Base-by-base conservation (phyloP, 2,113 vertebrate species). In the Hyaena hyaena region DNA sequence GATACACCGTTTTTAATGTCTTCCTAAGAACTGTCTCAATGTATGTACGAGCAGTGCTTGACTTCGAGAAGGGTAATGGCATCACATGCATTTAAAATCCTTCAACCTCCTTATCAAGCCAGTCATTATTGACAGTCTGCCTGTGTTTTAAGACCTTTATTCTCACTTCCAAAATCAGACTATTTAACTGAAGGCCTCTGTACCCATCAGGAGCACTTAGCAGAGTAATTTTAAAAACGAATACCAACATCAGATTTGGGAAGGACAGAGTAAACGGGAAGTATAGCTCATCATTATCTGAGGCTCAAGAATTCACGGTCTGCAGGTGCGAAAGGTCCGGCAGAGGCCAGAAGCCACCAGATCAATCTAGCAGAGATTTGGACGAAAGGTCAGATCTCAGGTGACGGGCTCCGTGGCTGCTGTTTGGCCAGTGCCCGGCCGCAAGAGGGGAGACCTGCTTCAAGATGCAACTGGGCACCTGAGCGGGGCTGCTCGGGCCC, bases 391-490 rank as follows among this genome's bases (percentile, higher is more conserved):
- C 95, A 11, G 55, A 12, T 26, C 48, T 80, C 55, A 26, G 2
- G 9, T 0, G 7, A 24, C 26, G 11, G 43, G 39, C 39, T 69
- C 4, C 4, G 16, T 8, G 1, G 39, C 3, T 0, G n/a, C n/a
- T 0, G 21, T 50, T 35, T 3, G 23, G 76, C 45, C 1, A 10
- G 55, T 61, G 9, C 4, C n/a, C n/a, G 19, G 15, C 43, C 8
- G 2, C 82, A 21, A 15, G n/a, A 81, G n/a, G 31, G 9, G 15
- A 1, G 31, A 39, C 39, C 63, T 1, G 55, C 53, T 31, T 10
- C 21, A 0, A 0, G 2, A 69, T 2, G 7, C 26, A 69, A 53
- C 23, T 0, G 31, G 55, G 77, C 0, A 0, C 79, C 35, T 10
- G 85, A 19, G 65, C 16, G 2, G 31, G 9, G 35, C 0, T 7